Percentiles rank a stretch among this genome's conserved stretches.
Evolutionary conservation across 2,888 invertebrate species (phyloP).

Genomic region (Acanthoscelides obtectus): DNA sequence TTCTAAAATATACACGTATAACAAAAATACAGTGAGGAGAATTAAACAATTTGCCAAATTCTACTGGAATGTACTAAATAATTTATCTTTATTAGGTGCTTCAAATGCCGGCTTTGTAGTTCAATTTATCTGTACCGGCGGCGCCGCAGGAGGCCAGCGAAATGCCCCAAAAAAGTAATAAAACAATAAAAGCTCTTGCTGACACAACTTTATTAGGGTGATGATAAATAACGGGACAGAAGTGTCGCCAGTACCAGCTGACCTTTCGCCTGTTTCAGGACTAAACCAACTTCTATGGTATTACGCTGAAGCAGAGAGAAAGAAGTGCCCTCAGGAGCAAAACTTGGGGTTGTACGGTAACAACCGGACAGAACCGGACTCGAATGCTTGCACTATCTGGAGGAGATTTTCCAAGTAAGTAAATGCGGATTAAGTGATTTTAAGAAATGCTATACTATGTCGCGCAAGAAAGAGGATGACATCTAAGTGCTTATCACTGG

Average conservation of each 20-base stretch:
- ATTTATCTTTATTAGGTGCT: neutral
- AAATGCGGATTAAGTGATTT: too few relatives aligned
- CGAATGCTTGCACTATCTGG: constrained; percentile 83
- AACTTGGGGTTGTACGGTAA: constrained; percentile 41
- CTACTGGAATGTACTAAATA: neutral
- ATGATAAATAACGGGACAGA: neutral
- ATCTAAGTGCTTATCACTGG: too few relatives aligned
- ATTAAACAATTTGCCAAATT: too few relatives aligned
- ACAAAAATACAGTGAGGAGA: too few relatives aligned
- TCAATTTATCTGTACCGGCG: neutral
- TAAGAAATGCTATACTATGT: too few relatives aligned
- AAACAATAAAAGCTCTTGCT: neutral
- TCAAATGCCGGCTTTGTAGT: neutral
- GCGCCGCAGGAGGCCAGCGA: neutral
- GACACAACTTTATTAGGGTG: neutral
- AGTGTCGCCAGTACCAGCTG: neutral
- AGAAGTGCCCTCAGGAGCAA: constrained; percentile 59
- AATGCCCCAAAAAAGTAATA: neutral
- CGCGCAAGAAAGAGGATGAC: too few relatives aligned
- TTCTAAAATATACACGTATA: too few relatives aligned
- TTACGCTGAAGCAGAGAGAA: constrained; percentile 86
- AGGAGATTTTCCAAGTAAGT: constrained; percentile 81
- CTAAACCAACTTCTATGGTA: constrained; percentile 85
- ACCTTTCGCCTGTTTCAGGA: constrained; percentile 48
- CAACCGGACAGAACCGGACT: constrained; percentile 48